Base-by-base conservation (phyloP, 2,113 vertebrate genomes). In the Willisornis vidua region DNA sequence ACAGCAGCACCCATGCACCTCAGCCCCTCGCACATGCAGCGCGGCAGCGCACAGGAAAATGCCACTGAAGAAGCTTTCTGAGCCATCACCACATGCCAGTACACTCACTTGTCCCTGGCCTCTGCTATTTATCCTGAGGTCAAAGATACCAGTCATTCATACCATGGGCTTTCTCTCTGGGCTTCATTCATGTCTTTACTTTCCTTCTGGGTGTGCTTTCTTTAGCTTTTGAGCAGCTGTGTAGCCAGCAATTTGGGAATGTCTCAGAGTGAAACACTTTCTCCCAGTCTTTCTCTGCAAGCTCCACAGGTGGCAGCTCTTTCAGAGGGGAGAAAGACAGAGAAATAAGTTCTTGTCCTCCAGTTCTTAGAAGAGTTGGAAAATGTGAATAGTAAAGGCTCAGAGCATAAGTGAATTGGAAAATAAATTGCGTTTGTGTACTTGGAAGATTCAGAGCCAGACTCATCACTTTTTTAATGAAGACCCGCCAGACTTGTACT, bases 21-120 rank as follows among this genome's bases (percentile, higher is more conserved):
- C 73, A 63, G 43, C 37, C 1, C 3, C 66, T 61, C 5, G 0
- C 46, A 46, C 0, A 0, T 3, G 0, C 63, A n/a, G 61, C 0
- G 0, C 3, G 5, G 39, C n/a, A 82, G 22, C n/a, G 20, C 48
- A 16, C 14, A 0, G 35, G 35, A 87, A 81, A 63, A 19, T 15
- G 9, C 7, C 5, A 33, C 19, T 70, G 35, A 51, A 72, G 18
- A 1, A 39, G 24, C 29, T 72, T 74, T 31, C 51, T 39, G 76
- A 86, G 73, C 59, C 51, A 41, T 7, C 45, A 14, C 14, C 3
- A 0, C 39, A 15, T 33, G 46, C 10, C 54, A 41, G 6, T 28
- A 9, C 0, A 0, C 58, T 68, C 71, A 22, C 37, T 76, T 41
- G 31, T 49, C 25, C 15, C 51, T 58, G 63, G 31, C 37, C 49